Evolutionary conservation across 2,888 invertebrate genomes (phyloP), one percentile per base, ranked within the genome.

Genomic region (Andrena camellia): DNA sequence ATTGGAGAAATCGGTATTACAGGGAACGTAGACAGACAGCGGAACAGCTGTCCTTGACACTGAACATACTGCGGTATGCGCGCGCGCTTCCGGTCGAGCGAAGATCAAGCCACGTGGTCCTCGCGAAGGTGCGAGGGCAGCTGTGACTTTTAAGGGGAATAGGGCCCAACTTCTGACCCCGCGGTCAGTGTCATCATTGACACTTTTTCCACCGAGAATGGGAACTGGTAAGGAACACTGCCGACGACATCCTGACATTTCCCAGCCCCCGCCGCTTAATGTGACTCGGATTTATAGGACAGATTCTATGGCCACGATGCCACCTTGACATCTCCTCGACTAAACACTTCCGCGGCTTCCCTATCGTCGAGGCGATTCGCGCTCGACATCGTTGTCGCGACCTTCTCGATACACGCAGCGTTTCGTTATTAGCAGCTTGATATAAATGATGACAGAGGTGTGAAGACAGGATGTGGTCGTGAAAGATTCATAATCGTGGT

Each of bases 11-110:
- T 88, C 64, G 70, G 75, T 79, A 76, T 78, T 68, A 69, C 80
- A 31, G 66, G 60, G 48, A 60, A 54, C 66, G 78, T 68, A 72
- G 81, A 75, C 74, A 72, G 81, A 79, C 81, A 66, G 73, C 50
- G 52, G 85, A 71, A 79, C 88, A 88, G 89, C 89, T 88, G 88
- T 79, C 89, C 88, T 88, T 88, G 86, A 88, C 86, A 85, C 59
- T 85, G 87, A 89, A 87, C 89, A 88, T 75, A 81, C 89, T 80
- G 87, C 79, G 84, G 74, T 84, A 80, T 50, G 81, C 76, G 52
- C 60, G 70, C 35, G 69, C 63, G 73, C 78, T 87, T 88, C 88
- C 88, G 88, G 87, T 86, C 87, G 60, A 70, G 77, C 76, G 78
- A 69, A 20, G 78, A 71, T 77, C 76, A 52, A 59, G 42, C 78